Conservation (phyloP, 2,113 vertebrate species). For the Amphiprion percula region DNA sequence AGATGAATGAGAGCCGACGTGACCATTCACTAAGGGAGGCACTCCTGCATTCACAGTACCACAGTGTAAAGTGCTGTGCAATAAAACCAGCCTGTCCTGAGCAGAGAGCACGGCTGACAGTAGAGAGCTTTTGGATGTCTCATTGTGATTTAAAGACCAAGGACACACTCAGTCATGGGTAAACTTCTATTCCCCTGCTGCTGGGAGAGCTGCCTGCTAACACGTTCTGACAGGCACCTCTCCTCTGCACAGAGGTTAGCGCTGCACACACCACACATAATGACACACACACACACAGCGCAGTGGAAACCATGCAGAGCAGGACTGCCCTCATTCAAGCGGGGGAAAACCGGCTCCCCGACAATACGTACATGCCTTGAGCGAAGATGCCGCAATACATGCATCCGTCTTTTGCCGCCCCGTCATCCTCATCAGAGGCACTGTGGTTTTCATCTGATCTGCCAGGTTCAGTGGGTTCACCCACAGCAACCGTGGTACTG, state of each 20-base stretch:
- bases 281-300: not conserved
- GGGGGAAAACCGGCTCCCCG: conserved; percentile 24
- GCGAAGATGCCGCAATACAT: conserved; percentile 5
- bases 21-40: conserved; percentile 5
- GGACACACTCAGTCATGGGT: conserved; percentile 37
- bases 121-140: conserved; percentile 57
- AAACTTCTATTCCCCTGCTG: conserved; percentile 36
- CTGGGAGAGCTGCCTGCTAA: conserved; percentile 43
- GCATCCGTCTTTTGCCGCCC: conserved; percentile 17
- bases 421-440: not conserved
- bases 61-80: conserved; percentile 3
- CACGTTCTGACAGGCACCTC: conserved; percentile 55
- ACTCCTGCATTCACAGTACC: not conserved
- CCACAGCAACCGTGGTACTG: not conserved
- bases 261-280: not conserved
- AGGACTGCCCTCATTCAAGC: conserved; percentile 33
- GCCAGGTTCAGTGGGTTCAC: conserved; percentile 57
- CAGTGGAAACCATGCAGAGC: conserved; percentile 4
- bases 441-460: conserved; percentile 21
- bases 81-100: conserved; percentile 21
- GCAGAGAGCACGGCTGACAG: conserved; percentile 16
- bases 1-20: conserved; percentile 30
- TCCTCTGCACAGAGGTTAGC: conserved; percentile 12
- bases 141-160: conserved; percentile 62
- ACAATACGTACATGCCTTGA: conserved; percentile 5